Base-by-base conservation (phyloP, 2,888 invertebrate species). In the Eulithis prunata region DNA sequence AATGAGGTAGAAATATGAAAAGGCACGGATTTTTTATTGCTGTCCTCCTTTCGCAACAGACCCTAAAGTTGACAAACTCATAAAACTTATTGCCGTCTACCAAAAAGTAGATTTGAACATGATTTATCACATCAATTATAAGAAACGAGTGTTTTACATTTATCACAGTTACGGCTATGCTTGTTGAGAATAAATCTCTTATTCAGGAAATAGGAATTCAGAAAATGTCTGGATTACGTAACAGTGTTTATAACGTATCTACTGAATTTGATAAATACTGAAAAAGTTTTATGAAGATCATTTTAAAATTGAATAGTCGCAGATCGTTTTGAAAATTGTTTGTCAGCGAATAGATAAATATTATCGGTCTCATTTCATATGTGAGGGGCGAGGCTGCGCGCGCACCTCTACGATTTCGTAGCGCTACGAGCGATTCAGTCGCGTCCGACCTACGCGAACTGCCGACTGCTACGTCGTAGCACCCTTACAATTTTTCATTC, bases 331-430 rank as follows among this genome's bases (percentile, higher is more conserved):
- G 78, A 82, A 41, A 88, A 86, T 86, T 84, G 82, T 81, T 80
- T 81, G 80, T 80, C 80, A 82, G 83, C 84, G 88, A 88, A 91
- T 91, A 90, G 88, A 87, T 91, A 21, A 21, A 21, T 21, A 91
- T 91, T 91, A 91, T 91, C 80, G 90, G 89, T 85, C 88, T 85
- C 85, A 84, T 81, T 88, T 85, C 85, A 85, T 81, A 84, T 87
- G 87, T 86, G 85, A 85, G 89, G 90, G 91, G 90, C 86, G 89
- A 86, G 88, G 89, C 85, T 91, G 91, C 91, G 92, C 91, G 90
- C 92, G 92, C 92, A 90, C 51, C 73, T 76, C 79, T 82, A 85
- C 84, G 80, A 71, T 75, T 76, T 70, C 77, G 84, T 84, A 85
- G 81, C 81, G 84, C 85, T 88, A 87, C 88, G 84, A 81, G 78